Base-by-base conservation (phyloP, 1,140 invertebrate species). In the Phymastichus coffea region DNA sequence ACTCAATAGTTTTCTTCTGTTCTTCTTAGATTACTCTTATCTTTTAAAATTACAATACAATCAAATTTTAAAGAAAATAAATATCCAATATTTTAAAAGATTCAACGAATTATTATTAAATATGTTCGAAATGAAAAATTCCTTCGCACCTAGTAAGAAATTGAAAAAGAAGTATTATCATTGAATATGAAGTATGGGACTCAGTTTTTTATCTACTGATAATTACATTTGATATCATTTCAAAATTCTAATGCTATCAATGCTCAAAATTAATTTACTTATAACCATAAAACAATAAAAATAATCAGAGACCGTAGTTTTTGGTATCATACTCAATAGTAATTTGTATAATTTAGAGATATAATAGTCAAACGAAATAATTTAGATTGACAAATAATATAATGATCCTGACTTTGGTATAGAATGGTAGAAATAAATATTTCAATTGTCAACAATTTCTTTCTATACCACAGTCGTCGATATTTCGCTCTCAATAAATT, bases 231-330 rank as follows among this genome's bases (percentile, higher is more conserved):
- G 19, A 23, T 23, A 6, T 19, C 7, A 17, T 47, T 47, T 56
- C 47, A 47, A 47, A 56, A 44, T 38, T 37, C 33, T 47, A 35
- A 56, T 25, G 33, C 35, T 49, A 44, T 20, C 22, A 43, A 38
- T 37, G 20, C 37, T 19, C 33, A 46, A 19, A 46, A 23, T 30
- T 25, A 47, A 23, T 44, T 30, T 14, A 44, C 20, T 22, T 35
- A 44, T 23, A 41, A 15, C 35, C 7, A 47, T 37, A 47, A 47
- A 37, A 17, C 22, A 55, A 55, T 56, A n/a, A 38, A 40, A 48
- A n/a, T n/a, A n/a, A 37, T 46, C 41, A 56, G 43, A 46, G 30
- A 37, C 43, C 25, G 19, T 57, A 40, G 40, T 28, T 47, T 48
- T 48, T 37, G 20, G 2, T 22, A n/a, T n/a, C n/a, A n/a, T n/a